These are phyloP conservation scores for Poeciliopsis occidentalis DNA, from an alignment of 2,113 vertebrate species.

Conservation along the genomic window DNA sequence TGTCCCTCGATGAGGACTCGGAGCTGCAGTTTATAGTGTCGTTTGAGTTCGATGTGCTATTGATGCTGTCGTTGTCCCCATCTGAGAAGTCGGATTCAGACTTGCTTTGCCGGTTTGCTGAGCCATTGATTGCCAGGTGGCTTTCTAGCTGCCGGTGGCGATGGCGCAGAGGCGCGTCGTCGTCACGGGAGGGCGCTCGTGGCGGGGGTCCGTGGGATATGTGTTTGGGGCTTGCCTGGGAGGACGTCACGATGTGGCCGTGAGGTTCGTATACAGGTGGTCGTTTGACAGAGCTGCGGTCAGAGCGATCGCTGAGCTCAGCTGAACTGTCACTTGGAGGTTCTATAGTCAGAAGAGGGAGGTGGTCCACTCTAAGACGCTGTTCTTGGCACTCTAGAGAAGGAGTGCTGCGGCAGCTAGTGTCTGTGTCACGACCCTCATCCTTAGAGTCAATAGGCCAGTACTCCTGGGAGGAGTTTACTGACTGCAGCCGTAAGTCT, in stretches of 20 bases:
- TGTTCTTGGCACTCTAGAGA: conserved; percentile 90
- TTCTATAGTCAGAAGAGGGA: conserved; percentile 93
- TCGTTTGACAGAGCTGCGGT: conserved; percentile 86
- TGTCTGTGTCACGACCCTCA: conserved; percentile 88
- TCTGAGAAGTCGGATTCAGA: conserved; percentile 97
- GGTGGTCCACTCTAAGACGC: conserved; percentile 87
- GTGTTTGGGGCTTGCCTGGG: conserved; percentile 90
- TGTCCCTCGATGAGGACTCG: conserved; percentile 93
- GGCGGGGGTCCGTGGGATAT: conserved; percentile 84
- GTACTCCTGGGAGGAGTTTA: conserved; percentile 88
- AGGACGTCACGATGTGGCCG: conserved; percentile 81
- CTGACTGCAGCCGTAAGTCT: conserved; percentile 83
- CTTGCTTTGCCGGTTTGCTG: conserved; percentile 92
- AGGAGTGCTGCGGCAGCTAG: conserved; percentile 91
- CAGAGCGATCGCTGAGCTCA: conserved; percentile 91
- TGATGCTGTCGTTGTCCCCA: conserved; percentile 97
- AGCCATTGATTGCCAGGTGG: conserved; percentile 93
- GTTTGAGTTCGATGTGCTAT: conserved; percentile 98
- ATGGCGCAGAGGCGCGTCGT: conserved; percentile 85
- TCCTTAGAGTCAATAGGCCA: conserved; percentile 93
- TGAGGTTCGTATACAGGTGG: conserved; percentile 84
- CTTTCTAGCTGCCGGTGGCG: conserved; percentile 88
- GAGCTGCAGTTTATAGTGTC: conserved; percentile 99
- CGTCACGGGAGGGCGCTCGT: conserved; percentile 84
- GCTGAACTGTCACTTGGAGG: conserved; percentile 93